These are phyloP conservation scores for Corythoichthys intestinalis DNA, from an alignment of 2,113 vertebrate genomes.

Conservation along the genomic window DNA sequence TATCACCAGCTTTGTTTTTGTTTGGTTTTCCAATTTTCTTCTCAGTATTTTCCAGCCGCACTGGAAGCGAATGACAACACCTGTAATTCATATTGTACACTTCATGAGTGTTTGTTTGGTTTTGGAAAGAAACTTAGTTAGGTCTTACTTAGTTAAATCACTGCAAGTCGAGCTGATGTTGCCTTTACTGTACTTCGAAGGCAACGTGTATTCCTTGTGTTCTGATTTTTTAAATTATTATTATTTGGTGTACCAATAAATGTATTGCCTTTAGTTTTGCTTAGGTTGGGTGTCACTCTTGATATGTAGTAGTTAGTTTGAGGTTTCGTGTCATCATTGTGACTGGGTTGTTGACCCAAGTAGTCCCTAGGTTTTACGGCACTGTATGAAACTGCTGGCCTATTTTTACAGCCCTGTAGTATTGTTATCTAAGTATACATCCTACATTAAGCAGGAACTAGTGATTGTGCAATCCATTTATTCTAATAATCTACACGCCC, in stretches of 20 bases:
- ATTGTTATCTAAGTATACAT: constrained; percentile 33
- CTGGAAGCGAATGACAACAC: background rate
- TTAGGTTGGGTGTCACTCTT: background rate
- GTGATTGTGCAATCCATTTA: background rate
- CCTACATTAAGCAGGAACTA: constrained; percentile 33
- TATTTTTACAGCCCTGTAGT: constrained; percentile 38
- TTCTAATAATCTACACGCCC: background rate
- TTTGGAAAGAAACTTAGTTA: background rate
- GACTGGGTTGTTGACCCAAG: constrained; percentile 55
- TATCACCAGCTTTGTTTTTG: background rate
- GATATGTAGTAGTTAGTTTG: background rate
- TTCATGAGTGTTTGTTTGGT: constrained; percentile 1
- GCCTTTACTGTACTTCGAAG: background rate
- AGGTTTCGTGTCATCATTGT: constrained; percentile 36
- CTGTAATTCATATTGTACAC: background rate
- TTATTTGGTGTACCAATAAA: background rate
- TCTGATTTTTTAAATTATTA: background rate
- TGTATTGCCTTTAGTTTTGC: background rate
- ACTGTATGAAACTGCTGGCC: constrained; percentile 26
- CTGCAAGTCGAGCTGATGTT: background rate
- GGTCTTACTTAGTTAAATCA: background rate
- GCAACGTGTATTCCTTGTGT: background rate
- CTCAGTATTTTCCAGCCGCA: background rate
- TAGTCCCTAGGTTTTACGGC: constrained; percentile 43
- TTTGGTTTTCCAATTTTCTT: background rate